Base-by-base conservation (phyloP, 2,888 invertebrate genomes). In the Crossocerus cetratus region DNA sequence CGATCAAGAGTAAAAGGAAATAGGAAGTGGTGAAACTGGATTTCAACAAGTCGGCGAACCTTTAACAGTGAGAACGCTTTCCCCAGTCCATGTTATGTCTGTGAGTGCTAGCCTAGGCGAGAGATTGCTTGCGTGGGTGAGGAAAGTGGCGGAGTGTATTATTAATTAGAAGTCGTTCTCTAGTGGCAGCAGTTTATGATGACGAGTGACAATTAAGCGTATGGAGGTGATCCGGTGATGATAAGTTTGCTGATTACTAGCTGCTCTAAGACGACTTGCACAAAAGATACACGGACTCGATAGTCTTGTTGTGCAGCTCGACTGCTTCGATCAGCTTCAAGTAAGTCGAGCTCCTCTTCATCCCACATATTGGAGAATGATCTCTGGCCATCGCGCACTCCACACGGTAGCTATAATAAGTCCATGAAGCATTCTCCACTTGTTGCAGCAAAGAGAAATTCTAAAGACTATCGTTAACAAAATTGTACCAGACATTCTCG, bases 241-340 rank as follows among this genome's bases (percentile, higher is more conserved):
- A 32, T 32, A 32, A 11, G 8, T 32, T 32, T 32, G 32, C 32
- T 32, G 32, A 32, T 32, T 32, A 32, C 32, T 32, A 32, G 32
- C 32, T 32, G 5, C 8, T 32, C 11, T 32, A 32, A 2, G 32
- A 32, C 32, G 32, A 32, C 32, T 32, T 32, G 32, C 11, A 32
- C 32, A 32, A 32, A 62, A 32, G 21, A 14, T n/a, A 62, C 57
- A 68, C 67, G 11, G 54, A 74, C 72, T 43, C 22, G 21, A 72
- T 49, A 13, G 61, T 18, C 72, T 18, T 59, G 4, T 55, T 45
- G 18, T 74, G 74, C 20, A 45, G 60, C 8, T 67, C 16, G 16
- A 72, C 4, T 45, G 67, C 61, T 0, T 45, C 11, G 49, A 63
- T 55, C 43, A 74, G 14, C 18, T 56, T 72, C 2, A 54, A 11